Evolutionary conservation across 2,113 vertebrate species (phyloP), one percentile per base, ranked within the genome.

Genomic region (Falcunculus frontatus): DNA sequence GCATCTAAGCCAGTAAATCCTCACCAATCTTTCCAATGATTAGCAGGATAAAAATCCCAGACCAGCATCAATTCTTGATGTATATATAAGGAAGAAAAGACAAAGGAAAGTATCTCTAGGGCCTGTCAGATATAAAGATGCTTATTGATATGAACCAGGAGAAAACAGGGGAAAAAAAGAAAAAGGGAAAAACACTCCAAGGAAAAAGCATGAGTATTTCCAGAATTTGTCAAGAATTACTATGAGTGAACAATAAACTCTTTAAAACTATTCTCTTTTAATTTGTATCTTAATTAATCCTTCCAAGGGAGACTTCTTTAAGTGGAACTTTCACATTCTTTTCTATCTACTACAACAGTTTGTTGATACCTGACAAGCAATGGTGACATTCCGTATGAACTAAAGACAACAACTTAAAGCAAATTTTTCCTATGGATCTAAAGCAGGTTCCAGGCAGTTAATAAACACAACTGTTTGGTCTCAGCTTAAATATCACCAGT

Each of bases 11-110:
- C 20, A 82, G 62, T 63, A 93, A 94, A 94, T 91, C 87, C 70
- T 72, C 46, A 69, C 27, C 81, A 95, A 87, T 89, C 73, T 82
- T 82, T 62, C 32, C 87, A 76, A 62, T 91, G 49, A 97, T 96
- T 56, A 95, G 33, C 29, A 76, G 53, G 89, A 89, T 89, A 87
- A 93, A 95, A 96, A 85, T 62, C 46, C 65, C 46, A 87, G 57
- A 65, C 49, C 29, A 50, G 49, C 57, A 83, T 42, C n/a, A 87
- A 62, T 68, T 83, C 83, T 79, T 82, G 49, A 89, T 60, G 47
- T 42, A 81, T 32, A 60, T 33, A 76, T 57, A 81, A 91, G 65
- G 29, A 52, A 37, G 65, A 85, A 63, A 91, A 79, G 25, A 9
- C 67, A 55, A 89, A 73, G 19, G 8, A 39, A 79, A 60, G 29